phyloP scores from a whole-genome alignment of 2,113 vertebrate genomes.

The Stomatorhinus ivindoensis region DNA sequence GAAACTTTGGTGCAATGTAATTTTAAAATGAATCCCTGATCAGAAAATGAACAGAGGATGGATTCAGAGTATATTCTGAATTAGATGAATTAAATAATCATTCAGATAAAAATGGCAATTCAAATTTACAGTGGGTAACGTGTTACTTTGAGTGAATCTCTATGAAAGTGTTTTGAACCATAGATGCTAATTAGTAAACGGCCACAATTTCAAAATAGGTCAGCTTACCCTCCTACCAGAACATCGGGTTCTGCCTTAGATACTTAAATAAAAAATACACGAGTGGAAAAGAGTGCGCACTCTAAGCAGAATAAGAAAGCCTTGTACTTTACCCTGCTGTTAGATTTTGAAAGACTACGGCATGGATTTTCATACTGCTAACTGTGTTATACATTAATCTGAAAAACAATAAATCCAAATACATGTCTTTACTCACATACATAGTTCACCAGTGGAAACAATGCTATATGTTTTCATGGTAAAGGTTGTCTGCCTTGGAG shows the following conservation, averaged over 20 bases:
- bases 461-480: not conserved
- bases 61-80: slow-evolving; percentile 23
- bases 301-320: not conserved
- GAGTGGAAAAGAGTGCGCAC: not conserved
- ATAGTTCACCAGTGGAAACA: not conserved
- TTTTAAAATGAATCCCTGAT: slow-evolving; percentile 24
- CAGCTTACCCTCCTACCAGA: not conserved
- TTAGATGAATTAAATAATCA: slow-evolving; percentile 12
- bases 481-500: not conserved
- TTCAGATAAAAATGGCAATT: slow-evolving; percentile 35
- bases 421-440: not conserved
- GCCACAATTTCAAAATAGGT: not conserved
- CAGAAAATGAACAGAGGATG: not conserved
- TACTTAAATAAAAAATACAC: not conserved
- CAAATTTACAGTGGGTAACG: slow-evolving; percentile 23
- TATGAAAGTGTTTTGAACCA: slow-evolving; percentile 28
- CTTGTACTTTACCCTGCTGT: not conserved
- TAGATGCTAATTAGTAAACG: slow-evolving; percentile 25
- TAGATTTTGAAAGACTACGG: not conserved
- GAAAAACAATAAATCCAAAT: not conserved
- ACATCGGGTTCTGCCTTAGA: not conserved
- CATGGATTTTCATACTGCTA: not conserved
- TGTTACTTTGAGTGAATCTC: slow-evolving; percentile 27
- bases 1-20: slow-evolving; percentile 11
- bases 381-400: not conserved